phyloP scores from a whole-genome alignment of 2,113 vertebrate species.

The Leucopsar rothschildi region DNA sequence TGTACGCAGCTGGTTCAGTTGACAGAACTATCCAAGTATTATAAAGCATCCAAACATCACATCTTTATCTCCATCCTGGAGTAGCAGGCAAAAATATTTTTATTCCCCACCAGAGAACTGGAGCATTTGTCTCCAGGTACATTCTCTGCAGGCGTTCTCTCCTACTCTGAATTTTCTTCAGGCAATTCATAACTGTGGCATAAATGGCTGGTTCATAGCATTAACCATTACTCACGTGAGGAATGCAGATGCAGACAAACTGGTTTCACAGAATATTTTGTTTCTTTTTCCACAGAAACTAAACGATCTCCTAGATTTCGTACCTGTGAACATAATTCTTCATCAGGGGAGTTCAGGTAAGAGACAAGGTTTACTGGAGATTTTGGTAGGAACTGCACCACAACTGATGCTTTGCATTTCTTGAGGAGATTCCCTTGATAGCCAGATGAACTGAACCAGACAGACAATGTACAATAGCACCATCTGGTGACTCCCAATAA shows the following conservation, averaged over 20 bases:
- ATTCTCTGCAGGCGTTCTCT: neutral
- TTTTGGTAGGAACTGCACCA: neutral
- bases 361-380: neutral
- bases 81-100: conserved; percentile 24
- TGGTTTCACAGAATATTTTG: neutral
- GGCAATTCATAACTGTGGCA: neutral
- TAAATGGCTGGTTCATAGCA: neutral
- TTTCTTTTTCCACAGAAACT: neutral
- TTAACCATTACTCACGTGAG: neutral
- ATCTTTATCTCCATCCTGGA: conserved; percentile 34
- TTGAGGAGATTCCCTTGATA: neutral
- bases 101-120: neutral
- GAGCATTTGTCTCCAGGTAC: neutral
- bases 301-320: neutral
- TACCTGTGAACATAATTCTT: neutral
- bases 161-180: neutral
- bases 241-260: neutral
- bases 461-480: conserved; percentile 59
- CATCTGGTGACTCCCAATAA: conserved; percentile 61
- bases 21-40: conserved; percentile 29
- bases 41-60: conserved; percentile 17
- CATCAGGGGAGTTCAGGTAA: neutral
- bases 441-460: neutral
- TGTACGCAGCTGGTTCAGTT: neutral
- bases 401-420: neutral